Percentiles rank a stretch among this genome's conserved stretches.
These are phyloP conservation scores for Abrostola triplasia DNA, from an alignment of 2,888 invertebrate species.

Conservation along the genomic window DNA sequence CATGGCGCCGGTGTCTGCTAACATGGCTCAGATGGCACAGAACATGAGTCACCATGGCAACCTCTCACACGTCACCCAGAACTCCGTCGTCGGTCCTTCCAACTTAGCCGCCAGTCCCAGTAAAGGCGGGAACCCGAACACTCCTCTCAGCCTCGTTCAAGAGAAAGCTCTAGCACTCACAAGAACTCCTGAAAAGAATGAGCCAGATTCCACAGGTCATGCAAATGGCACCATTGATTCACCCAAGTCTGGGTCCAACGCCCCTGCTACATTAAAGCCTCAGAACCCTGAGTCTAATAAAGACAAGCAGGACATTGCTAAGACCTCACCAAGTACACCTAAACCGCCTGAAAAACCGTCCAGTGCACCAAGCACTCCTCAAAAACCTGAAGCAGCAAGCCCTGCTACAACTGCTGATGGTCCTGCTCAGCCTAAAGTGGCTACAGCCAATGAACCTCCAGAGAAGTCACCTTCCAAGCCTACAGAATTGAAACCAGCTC, in stretches of 20 bases:
- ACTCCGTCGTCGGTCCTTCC: slow-evolving; percentile 73
- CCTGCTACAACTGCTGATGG: slow-evolving; percentile 67
- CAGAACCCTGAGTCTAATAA: slow-evolving; percentile 79
- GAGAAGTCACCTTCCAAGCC: slow-evolving; percentile 81
- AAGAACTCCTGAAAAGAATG: slow-evolving; percentile 83
- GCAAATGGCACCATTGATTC: slow-evolving; percentile 83
- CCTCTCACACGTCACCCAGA: slow-evolving; percentile 81
- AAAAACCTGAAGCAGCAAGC: slow-evolving; percentile 72
- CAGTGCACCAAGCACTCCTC: slow-evolving; percentile 73
- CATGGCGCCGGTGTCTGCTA: slow-evolving; percentile 85
- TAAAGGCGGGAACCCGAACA: slow-evolving; percentile 74
- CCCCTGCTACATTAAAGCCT: slow-evolving; percentile 74
- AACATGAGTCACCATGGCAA: slow-evolving; percentile 87
- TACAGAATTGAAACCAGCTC: slow-evolving; percentile 75
- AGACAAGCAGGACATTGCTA: slow-evolving; percentile 82
- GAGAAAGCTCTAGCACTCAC: slow-evolving; percentile 84
- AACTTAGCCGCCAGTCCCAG: slow-evolving; percentile 74
- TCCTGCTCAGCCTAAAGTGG: slow-evolving; percentile 76
- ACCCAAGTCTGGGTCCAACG: slow-evolving; percentile 74
- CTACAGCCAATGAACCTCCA: slow-evolving; percentile 77
- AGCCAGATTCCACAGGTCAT: slow-evolving; percentile 78
- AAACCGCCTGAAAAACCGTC: slow-evolving; percentile 81
- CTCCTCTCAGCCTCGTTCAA: slow-evolving; percentile 83
- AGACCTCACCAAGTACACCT: slow-evolving; percentile 82
- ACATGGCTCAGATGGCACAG: slow-evolving; percentile 87